phyloP scores from a whole-genome alignment of 2,888 invertebrate species.

The Smittia sp. region DNA sequence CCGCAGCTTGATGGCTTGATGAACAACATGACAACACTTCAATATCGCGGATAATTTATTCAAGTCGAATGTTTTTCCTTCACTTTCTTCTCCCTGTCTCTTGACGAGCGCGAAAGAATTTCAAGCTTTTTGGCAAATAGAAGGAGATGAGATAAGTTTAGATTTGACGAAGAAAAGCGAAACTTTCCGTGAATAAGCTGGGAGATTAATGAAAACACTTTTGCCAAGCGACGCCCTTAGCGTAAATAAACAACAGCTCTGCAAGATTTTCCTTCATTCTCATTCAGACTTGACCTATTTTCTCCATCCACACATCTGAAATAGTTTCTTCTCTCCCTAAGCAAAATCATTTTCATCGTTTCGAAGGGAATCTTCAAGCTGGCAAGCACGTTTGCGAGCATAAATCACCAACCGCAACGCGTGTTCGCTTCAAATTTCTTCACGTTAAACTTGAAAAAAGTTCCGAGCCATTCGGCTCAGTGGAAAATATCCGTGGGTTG shows the following conservation, averaged over 20 bases:
- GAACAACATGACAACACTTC: no score
- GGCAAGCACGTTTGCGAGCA: neutral
- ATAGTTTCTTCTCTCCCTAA: neutral
- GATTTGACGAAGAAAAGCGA: slow-evolving; percentile 2
- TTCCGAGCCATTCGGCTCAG: neutral
- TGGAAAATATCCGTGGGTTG: neutral
- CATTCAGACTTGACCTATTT: slow-evolving; percentile 25
- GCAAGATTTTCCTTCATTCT: slow-evolving; percentile 3
- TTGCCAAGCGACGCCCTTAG: slow-evolving; percentile 3
- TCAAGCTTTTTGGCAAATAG: slow-evolving; percentile 1
- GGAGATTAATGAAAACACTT: neutral
- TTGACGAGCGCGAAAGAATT: neutral
- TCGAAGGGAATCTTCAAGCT: neutral
- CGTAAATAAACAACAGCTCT: neutral
- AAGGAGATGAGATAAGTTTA: neutral
- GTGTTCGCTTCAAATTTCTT: neutral
- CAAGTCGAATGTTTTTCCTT: neutral
- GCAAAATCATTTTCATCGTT: neutral
- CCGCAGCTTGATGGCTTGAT: no score
- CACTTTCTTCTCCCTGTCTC: neutral
- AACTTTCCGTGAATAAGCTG: neutral
- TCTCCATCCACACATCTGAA: neutral
- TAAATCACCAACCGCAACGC: neutral
- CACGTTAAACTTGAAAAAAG: neutral
- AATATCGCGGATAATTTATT: slow-evolving; percentile 1